Evolutionary conservation across 2,888 invertebrate genomes (phyloP), one percentile per base, ranked within the genome.

Genomic region (Campopleginae sp.): DNA sequence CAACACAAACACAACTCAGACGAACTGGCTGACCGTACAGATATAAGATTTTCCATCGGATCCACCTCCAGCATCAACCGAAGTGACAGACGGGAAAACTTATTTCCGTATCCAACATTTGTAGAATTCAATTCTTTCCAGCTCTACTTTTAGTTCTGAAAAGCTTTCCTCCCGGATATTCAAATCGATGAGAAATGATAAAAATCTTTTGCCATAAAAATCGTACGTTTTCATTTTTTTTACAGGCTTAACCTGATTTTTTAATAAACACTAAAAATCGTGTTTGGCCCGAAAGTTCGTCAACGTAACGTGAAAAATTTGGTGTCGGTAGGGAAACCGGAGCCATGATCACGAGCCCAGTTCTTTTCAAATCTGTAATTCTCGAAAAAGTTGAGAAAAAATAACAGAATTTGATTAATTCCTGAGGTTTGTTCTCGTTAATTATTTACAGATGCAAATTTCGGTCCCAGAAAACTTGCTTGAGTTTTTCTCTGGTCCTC

Each of bases 11-110:
- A 44, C 19, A 38, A 33, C 19, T 54, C 23, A n/a, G 19, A 58
- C n/a, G 27, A 2, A n/a, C 48, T 10, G n/a, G 23, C 14, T 70
- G 70, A 70, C 70, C 81, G 70, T 46, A 68, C 46, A 46, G 48
- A 58, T 65, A 44, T 44, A 44, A 12, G n/a, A 58, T 66, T 54
- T 42, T 54, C 2, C 78, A 17, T 23, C 54, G 2, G 19, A 51
- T 51, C 12, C 42, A 46, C 42, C 31, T 51, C n/a, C 54, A 54
- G 44, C 48, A 66, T 74, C 72, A 58, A 66, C 54, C 14, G 46
- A 38, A 46, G 38, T 68, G 63, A 23, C 33, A 44, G 65, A 63
- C 38, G 80, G 27, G 17, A 38, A 74, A 72, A 80, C 74, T 80
- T 66, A 38, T 61, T 58, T 65, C n/a, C 44, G 51, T 19, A 38